Conservation (phyloP, 2,113 vertebrate genomes). For the Polypterus bichir region DNA sequence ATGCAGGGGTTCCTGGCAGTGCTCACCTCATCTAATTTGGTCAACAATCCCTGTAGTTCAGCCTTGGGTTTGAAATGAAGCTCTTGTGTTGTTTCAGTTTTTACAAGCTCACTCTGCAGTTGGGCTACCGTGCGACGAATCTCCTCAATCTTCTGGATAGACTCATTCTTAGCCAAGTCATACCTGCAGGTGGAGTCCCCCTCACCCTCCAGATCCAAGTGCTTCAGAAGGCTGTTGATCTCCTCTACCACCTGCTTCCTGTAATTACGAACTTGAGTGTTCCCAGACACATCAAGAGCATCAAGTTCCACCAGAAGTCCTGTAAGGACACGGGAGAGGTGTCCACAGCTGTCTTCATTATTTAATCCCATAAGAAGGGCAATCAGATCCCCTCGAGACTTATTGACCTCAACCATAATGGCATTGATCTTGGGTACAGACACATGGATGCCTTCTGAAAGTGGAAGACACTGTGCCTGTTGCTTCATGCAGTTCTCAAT, state of each 20-base stretch:
- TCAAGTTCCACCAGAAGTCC: slow-evolving; percentile 85
- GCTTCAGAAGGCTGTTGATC: slow-evolving; percentile 80
- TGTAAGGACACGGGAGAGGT: slow-evolving; percentile 79
- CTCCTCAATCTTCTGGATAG: slow-evolving; percentile 82
- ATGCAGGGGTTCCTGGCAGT: slow-evolving; percentile 86
- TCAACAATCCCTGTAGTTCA: slow-evolving; percentile 78
- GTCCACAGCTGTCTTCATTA: slow-evolving; percentile 73
- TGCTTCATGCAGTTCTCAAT: slow-evolving; percentile 63
- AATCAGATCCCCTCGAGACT: slow-evolving; percentile 76
- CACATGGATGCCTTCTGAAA: slow-evolving; percentile 72
- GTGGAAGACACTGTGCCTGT: slow-evolving; percentile 73
- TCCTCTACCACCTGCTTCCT: slow-evolving; percentile 89
- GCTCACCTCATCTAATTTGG: slow-evolving; percentile 77
- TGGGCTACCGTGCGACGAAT: slow-evolving; percentile 68
- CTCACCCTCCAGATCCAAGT: slow-evolving; percentile 84
- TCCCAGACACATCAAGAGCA: slow-evolving; percentile 82
- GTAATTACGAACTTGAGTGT: slow-evolving; percentile 74
- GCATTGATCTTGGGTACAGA: slow-evolving; percentile 80
- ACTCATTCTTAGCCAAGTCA: slow-evolving; percentile 80
- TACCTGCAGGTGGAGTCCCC: slow-evolving; percentile 71
- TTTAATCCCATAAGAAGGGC: slow-evolving; percentile 80
- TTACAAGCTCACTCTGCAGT: slow-evolving; percentile 60
- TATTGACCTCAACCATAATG: slow-evolving; percentile 83
- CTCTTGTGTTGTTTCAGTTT: slow-evolving; percentile 56
- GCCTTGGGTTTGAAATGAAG: slow-evolving; percentile 65